These are phyloP conservation scores for Bombyx huttoni DNA, from an alignment of 2,888 invertebrate species.

Conservation along the genomic window DNA sequence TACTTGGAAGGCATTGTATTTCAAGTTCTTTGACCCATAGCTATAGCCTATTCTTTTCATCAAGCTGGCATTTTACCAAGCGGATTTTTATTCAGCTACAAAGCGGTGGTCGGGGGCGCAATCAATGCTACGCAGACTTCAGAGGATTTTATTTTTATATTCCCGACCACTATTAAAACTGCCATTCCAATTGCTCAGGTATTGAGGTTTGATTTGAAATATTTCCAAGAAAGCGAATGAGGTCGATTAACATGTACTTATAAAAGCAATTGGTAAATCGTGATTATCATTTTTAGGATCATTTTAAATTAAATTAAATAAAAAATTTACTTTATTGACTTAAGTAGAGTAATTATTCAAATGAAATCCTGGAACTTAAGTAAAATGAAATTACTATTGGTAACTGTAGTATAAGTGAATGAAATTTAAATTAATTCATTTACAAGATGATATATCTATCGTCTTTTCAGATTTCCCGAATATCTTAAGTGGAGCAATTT, in stretches of 20 bases:
- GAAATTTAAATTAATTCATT: background rate
- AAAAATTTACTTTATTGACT: too few species aligned
- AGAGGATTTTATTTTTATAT: conserved; percentile 39
- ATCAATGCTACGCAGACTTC: conserved; percentile 54
- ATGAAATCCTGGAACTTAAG: too few species aligned
- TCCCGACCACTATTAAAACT: conserved; percentile 34
- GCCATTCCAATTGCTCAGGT: conserved; percentile 33
- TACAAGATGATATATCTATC: background rate
- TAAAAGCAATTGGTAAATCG: too few species aligned
- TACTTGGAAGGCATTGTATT: background rate
- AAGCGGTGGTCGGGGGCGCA: conserved; percentile 44
- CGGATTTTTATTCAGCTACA: conserved; percentile 57
- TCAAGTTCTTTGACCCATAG: background rate
- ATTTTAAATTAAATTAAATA: too few species aligned
- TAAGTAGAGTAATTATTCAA: too few species aligned
- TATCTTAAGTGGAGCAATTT: conserved; percentile 19
- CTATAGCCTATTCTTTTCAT: conserved; percentile 54
- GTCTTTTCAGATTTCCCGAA: conserved; percentile 10
- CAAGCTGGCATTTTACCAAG: conserved; percentile 61
- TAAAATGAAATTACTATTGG: too few species aligned
- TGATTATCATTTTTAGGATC: too few species aligned
- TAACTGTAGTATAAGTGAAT: too few species aligned
- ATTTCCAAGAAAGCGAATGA: conserved; percentile 2
- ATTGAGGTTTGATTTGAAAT: conserved; percentile 28
- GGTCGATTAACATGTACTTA: background rate